Evolutionary conservation across 2,888 invertebrate genomes (phyloP), one percentile per base, ranked within the genome.

Genomic region (Eupithecia exiguata): DNA sequence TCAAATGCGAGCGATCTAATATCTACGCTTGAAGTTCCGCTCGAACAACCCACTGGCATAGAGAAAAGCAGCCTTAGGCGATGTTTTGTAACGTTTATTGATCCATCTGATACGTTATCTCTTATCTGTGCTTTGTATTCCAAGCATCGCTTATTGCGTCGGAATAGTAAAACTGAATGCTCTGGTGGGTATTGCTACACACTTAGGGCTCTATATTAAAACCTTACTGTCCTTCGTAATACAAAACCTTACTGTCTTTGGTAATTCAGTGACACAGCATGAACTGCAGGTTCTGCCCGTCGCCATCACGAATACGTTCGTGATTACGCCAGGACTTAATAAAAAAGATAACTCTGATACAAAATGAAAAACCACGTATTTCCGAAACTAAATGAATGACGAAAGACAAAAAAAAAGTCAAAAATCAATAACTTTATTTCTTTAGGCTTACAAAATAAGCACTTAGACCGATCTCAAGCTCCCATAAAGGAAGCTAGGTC

Each of bases 81-180:
- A 49, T 69, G 84, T 88, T 88, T 87, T 85, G 86, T 86, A 86
- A 86, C 85, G 85, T 89, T 84, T 93, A 93, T 93, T 90, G 93
- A 93, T 93, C 92, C 85, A 80, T 79, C 83, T 30, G 92, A 93
- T 93, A 49, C 36, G 84, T 88, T 93, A 93, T 93, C 93, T 86
- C 86, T 90, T 92, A 92, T 92, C 93, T 88, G 79, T 78, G 78
- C 40, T 75, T 66, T 73, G 74, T 76, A 74, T 74, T 77, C 78
- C 72, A 69, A 69, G 21, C 69, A 78, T 78, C 75, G 77, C 76
- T 70, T 78, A 76, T 73, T 73, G 72, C 65, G 70, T 71, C 62
- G 73, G 70, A 77, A 49, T 69, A 70, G 69, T 71, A 68, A 71
- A 69, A 69, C 71, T 71, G 61, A 61, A 78, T 78, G 63, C 63